Percentiles rank a stretch among this genome's conserved stretches.
Evolutionary conservation across 1,140 invertebrate species (phyloP).

Genomic region (Bombus huntii): DNA sequence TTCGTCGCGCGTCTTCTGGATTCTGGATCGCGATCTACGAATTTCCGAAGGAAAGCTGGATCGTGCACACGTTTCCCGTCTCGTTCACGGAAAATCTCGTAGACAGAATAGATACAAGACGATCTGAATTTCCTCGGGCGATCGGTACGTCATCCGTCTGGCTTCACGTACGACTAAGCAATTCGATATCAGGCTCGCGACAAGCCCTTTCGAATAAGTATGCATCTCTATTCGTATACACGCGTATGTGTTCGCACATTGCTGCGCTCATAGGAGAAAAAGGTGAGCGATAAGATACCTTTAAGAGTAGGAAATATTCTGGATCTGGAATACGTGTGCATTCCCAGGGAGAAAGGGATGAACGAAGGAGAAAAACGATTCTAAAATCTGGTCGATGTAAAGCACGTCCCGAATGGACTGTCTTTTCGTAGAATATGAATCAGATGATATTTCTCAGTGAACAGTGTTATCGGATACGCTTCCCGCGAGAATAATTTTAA

Average conservation of each 20-base stretch:
- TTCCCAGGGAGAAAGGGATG: background rate
- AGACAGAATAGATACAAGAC: slow-evolving; percentile 62
- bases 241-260: no score
- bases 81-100: slow-evolving; percentile 64
- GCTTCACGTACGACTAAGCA: slow-evolving; percentile 79
- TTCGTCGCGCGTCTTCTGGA: slow-evolving; percentile 7
- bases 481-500: background rate
- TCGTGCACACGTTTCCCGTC: slow-evolving; percentile 33
- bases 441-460: slow-evolving; percentile 2
- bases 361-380: background rate
- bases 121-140: slow-evolving; percentile 75
- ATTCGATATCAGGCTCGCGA: slow-evolving; percentile 75
- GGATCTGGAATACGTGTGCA: slow-evolving; percentile 26
- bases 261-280: background rate
- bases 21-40: slow-evolving; percentile 56
- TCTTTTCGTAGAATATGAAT: slow-evolving; percentile 32
- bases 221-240: background rate
- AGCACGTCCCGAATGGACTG: slow-evolving; percentile 22
- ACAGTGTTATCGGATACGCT: background rate
- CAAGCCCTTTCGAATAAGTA: slow-evolving; percentile 33
- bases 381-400: slow-evolving; percentile 36
- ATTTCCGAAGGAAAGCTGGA: slow-evolving; percentile 29
- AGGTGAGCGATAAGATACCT: slow-evolving; percentile 53
- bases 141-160: slow-evolving; percentile 63
- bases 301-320: slow-evolving; percentile 61